These are phyloP conservation scores for Clepsis dumicolana DNA, from an alignment of 2,888 invertebrate genomes.

Conservation along the genomic window DNA sequence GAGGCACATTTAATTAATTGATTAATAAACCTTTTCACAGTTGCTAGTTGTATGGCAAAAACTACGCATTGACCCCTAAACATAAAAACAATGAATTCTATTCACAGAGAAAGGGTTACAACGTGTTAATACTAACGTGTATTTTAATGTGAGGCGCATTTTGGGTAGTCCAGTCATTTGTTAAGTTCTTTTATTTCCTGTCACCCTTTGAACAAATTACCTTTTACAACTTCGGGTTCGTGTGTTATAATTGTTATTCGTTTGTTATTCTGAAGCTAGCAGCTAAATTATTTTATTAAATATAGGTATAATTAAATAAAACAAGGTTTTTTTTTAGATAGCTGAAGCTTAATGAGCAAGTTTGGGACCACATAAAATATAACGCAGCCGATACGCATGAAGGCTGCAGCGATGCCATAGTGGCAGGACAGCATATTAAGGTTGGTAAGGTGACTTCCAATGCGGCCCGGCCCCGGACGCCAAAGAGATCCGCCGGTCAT, in stretches of 20 bases:
- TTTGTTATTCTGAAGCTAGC: neutral
- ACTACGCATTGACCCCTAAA: constrained; percentile 80
- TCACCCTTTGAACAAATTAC: constrained; percentile 59
- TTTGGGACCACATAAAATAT: too few relatives aligned
- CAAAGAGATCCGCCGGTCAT: constrained; percentile 54
- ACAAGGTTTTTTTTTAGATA: too few relatives aligned
- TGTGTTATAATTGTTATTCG: neutral
- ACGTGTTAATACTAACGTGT: constrained; percentile 77
- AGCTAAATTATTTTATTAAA: neutral
- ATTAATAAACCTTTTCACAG: constrained; percentile 83
- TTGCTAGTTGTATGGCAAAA: constrained; percentile 72
- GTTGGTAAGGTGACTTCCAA: constrained; percentile 19
- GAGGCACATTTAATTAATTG: constrained; percentile 85
- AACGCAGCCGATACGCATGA: too few relatives aligned
- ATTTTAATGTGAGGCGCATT: constrained; percentile 74
- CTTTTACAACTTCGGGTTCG: constrained; percentile 51
- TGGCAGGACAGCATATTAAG: neutral
- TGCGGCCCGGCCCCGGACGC: constrained; percentile 23
- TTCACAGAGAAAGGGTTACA: constrained; percentile 79
- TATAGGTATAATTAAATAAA: too few relatives aligned
- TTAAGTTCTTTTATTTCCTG: constrained; percentile 73
- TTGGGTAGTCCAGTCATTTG: constrained; percentile 79
- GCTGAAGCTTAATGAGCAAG: too few relatives aligned
- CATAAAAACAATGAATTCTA: constrained; percentile 79
- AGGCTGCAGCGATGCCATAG: neutral